Evolutionary conservation across 2,113 vertebrate genomes (phyloP).

Genomic region (Anolis carolinensis): DNA sequence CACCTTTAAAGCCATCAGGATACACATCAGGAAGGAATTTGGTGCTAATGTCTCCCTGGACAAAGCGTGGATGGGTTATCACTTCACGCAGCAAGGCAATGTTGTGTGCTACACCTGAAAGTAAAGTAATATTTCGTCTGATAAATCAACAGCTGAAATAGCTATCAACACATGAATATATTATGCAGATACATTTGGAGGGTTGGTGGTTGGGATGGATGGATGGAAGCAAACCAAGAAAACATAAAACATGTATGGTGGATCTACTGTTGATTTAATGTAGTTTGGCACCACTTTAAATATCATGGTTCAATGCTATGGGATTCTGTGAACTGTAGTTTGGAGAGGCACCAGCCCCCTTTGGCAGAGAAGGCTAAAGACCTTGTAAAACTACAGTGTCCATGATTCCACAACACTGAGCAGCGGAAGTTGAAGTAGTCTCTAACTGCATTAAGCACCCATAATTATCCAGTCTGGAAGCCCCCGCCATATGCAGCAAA

Average conservation of each 20-base stretch:
- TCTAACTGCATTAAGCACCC: too few species aligned
- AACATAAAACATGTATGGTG: too few species aligned
- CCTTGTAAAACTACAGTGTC: too few species aligned
- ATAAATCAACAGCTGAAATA: not conserved
- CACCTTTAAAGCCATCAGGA: slow-evolving; percentile 95
- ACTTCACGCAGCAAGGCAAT: slow-evolving; percentile 94
- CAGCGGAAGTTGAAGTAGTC: too few species aligned
- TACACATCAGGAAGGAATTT: slow-evolving; percentile 96
- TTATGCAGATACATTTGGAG: not conserved
- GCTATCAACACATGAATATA: not conserved
- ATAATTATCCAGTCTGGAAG: not conserved
- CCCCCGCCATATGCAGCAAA: slow-evolving; percentile 14
- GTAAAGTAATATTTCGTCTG: slow-evolving; percentile 46
- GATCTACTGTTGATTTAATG: too few species aligned
- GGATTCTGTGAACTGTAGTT: too few species aligned
- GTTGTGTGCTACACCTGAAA: slow-evolving; percentile 95
- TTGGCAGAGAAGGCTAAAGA: too few species aligned
- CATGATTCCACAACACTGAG: too few species aligned
- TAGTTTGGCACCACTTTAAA: too few species aligned
- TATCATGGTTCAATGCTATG: too few species aligned
- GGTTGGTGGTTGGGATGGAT: not conserved
- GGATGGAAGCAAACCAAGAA: not conserved
- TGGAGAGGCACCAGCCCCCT: too few species aligned
- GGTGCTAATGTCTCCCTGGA: slow-evolving; percentile 92
- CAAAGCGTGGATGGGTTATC: slow-evolving; percentile 89